Conservation (phyloP, 2,888 invertebrate species). For the Himalopsyche kuldschensis region DNA sequence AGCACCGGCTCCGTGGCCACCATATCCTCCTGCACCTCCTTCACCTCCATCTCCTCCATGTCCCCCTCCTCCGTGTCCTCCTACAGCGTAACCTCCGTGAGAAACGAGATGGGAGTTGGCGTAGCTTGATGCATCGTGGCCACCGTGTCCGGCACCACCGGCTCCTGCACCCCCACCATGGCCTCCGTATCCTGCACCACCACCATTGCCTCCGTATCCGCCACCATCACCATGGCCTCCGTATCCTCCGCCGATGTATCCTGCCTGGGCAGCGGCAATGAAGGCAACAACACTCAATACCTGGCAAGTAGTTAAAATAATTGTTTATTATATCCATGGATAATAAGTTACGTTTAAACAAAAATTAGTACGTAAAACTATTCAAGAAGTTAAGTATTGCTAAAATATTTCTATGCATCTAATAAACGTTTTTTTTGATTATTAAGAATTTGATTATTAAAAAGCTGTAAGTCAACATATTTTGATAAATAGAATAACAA, state of each 20-base stretch:
- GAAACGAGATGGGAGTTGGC: background rate
- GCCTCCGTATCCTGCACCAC: slow-evolving; percentile 35
- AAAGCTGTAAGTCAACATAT: no score
- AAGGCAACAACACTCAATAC: slow-evolving; percentile 46
- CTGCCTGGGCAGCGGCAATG: slow-evolving; percentile 47
- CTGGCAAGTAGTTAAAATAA: slow-evolving; percentile 43
- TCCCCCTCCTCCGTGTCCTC: slow-evolving; percentile 41
- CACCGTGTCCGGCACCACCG: slow-evolving; percentile 17
- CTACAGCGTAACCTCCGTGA: background rate
- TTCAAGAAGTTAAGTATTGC: no score
- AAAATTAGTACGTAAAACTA: no score
- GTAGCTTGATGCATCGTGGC: slow-evolving; percentile 25
- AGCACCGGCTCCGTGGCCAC: no score
- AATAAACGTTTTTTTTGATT: no score
- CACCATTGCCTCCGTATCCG: slow-evolving; percentile 36
- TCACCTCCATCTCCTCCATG: slow-evolving; percentile 41
- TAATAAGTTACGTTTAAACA: no score
- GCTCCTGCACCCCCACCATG: no score
- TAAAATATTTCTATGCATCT: no score
- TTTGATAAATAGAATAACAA: no score
- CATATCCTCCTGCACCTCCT: no score
- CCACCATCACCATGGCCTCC: background rate
- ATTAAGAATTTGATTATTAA: no score
- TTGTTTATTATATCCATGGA: no score
- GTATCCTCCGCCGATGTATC: slow-evolving; percentile 45